A percentile compares a stretch with the other conserved stretches of the same genome.
Evolutionary conservation across 2,888 invertebrate genomes (phyloP).

Genomic region (Cephus pygmeus): DNA sequence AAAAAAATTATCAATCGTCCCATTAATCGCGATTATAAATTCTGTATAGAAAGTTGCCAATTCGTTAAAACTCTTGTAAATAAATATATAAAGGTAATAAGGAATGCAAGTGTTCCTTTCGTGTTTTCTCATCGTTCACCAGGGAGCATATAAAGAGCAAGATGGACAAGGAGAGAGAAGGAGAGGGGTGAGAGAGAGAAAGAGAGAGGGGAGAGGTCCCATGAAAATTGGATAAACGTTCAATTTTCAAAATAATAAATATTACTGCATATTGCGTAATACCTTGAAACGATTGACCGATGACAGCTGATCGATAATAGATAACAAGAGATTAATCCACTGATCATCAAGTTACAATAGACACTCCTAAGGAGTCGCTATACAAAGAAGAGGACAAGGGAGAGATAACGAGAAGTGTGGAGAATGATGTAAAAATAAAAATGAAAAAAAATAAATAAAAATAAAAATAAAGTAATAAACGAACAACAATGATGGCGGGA

Average conservation of each 20-base stretch:
- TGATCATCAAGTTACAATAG: neutral
- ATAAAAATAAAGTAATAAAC: neutral
- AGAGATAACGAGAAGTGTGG: neutral
- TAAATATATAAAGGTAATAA: constrained; percentile 5
- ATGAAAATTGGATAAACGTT: neutral
- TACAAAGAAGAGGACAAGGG: neutral
- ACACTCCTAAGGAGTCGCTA: neutral
- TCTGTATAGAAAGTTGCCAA: neutral
- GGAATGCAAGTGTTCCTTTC: neutral
- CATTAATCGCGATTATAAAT: neutral
- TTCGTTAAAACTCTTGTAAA: neutral
- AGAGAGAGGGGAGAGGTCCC: neutral
- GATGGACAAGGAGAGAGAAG: neutral
- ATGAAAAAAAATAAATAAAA: neutral
- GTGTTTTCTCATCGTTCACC: neutral
- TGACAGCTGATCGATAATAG: neutral
- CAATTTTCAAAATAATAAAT: neutral
- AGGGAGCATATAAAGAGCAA: constrained; percentile 5
- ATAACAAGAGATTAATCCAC: neutral
- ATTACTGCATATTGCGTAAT: neutral
- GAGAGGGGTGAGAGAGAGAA: too few relatives aligned
- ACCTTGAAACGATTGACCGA: neutral
- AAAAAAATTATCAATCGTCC: neutral
- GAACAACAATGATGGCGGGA: neutral
- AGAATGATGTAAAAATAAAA: neutral